Evolutionary conservation across 2,888 invertebrate species (phyloP).

Genomic region (Tethea ocularis): DNA sequence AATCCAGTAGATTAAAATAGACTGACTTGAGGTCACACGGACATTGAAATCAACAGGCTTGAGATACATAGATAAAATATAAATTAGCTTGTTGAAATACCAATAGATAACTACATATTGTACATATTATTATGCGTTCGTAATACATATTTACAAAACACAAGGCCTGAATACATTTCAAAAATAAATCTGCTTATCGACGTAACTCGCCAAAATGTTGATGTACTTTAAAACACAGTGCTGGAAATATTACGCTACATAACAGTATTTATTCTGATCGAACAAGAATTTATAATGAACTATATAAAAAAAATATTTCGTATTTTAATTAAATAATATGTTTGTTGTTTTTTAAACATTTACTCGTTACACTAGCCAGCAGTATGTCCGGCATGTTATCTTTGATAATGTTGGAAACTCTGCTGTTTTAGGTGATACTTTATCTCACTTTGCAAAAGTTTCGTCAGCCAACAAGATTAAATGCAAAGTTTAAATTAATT

Average conservation of each 20-base stretch:
- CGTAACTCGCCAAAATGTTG: too few relatives aligned
- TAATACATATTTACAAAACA: background rate
- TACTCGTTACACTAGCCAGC: conserved; percentile 24
- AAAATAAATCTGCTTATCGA: background rate
- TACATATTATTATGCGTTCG: background rate
- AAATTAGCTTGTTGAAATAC: too few relatives aligned
- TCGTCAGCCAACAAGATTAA: conserved; percentile 76
- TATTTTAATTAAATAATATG: too few relatives aligned
- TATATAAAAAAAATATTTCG: too few relatives aligned
- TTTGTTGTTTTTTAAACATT: too few relatives aligned
- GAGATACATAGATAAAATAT: background rate
- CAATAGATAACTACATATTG: background rate
- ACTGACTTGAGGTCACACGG: background rate
- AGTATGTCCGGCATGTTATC: conserved; percentile 52
- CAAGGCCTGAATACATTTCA: background rate
- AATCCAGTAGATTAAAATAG: conserved; percentile 5
- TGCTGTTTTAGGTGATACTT: conserved; percentile 74
- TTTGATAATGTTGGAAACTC: conserved; percentile 60
- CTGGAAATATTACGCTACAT: too few relatives aligned
- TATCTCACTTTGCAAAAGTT: conserved; percentile 74
- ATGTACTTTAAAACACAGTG: too few relatives aligned
- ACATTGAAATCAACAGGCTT: background rate
- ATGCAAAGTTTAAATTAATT: conserved; percentile 81
- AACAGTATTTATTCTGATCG: too few relatives aligned
- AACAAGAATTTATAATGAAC: too few relatives aligned